Evolutionary conservation across 2,113 vertebrate species (phyloP), one percentile per base, ranked within the genome.

Genomic region (Phalacrocorax brasilianus): DNA sequence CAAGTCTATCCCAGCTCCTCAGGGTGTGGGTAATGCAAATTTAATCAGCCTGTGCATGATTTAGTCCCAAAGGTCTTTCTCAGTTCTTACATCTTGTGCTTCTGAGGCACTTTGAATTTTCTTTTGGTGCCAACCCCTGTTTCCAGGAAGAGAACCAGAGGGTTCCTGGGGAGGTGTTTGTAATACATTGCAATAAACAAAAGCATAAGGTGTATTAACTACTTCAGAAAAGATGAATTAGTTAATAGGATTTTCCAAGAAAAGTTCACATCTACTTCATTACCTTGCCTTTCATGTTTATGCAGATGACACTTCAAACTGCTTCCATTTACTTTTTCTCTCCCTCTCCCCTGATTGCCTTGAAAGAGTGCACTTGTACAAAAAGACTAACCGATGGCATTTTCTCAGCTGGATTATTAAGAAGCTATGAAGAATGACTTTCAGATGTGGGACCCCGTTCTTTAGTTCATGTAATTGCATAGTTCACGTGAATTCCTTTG

Each of bases 221-320:
- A 94, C 93, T 95, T 97, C 84, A 97, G 82, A 87, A 94, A 92
- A 97, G 89, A 96, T 91, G 53, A 95, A 81, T 91, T 88, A 65
- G 33, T 85, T 82, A 92, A 77, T 55, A 72, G 70, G 40, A 94
- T 94, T 67, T 96, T 93, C 68, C 32, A 2, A 89, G 78, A 78
- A 87, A 91, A 66, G 26, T 94, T 93, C 66, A 88, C 77, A 94
- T 96, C 14, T 82, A 14, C 62, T 88, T 83, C 47, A 62, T 82
- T 89, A 94, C 53, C 45, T 94, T 93, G 68, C 63, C 61, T 97
- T 97, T 89, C 20, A 83, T 90, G 85, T 96, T 19, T 53, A 91
- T 91, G 85, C 63, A 53, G 45, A 89, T 87, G 88, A 67, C 40
- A 50, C 40, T 78, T 85, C 82, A 89, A 63, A 74, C 42, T 91